Percentiles rank a stretch among this genome's conserved stretches.
phyloP scores from a whole-genome alignment of 2,113 vertebrate species.

The Prochilodus magdalenae region DNA sequence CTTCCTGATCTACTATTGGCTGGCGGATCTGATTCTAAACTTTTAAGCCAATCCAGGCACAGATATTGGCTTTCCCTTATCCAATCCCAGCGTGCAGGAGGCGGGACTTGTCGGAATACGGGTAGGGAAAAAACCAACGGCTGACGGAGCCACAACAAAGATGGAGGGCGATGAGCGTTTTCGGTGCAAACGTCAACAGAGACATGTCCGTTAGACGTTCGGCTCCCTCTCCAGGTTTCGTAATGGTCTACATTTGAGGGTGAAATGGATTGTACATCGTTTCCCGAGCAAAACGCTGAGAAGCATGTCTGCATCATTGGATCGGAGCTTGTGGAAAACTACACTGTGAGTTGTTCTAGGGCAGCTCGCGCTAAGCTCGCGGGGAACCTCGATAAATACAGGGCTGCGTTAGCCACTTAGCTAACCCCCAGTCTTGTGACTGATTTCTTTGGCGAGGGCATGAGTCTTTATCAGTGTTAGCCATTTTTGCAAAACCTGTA shows the following conservation, averaged over 20 bases:
- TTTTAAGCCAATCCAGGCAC: neutral
- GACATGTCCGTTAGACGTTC: neutral
- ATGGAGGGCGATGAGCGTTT: constrained; percentile 57
- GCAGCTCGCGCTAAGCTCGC: no score
- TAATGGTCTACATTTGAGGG: neutral
- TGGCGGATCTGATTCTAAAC: neutral
- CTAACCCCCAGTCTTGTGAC: no score
- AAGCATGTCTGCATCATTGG: constrained; percentile 84
- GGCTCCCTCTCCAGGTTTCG: neutral
- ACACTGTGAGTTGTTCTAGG: constrained; percentile 76
- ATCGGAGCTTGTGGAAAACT: constrained; percentile 91
- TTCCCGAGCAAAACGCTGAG: constrained; percentile 75
- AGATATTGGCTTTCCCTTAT: neutral
- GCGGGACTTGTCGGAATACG: neutral
- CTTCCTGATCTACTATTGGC: neutral
- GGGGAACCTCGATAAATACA: no score
- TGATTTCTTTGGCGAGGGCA: no score
- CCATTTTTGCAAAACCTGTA: no score
- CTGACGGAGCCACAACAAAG: constrained; percentile 66
- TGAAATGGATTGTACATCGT: constrained; percentile 79
- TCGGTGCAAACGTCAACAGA: neutral
- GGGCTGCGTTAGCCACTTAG: no score
- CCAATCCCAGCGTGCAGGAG: neutral
- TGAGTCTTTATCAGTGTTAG: no score
- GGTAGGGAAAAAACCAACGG: neutral